phyloP scores from a whole-genome alignment of 2,797 vertebrate species.

The Acestrorhynchus altus region DNA sequence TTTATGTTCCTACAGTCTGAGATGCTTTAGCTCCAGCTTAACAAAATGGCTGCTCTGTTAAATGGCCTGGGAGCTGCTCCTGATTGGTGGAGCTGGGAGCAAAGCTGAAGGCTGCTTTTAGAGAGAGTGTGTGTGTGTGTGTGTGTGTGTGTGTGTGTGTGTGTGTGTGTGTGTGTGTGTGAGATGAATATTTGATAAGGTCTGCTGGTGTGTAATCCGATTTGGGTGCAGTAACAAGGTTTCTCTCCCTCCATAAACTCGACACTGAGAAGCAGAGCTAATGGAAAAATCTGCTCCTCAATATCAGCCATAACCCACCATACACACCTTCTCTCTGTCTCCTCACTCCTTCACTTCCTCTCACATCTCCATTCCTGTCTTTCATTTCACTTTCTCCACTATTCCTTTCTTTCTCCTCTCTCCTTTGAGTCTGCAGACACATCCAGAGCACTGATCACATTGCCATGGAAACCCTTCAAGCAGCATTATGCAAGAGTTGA shows the following conservation, averaged over 20 bases:
- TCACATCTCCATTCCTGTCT: constrained; percentile 45
- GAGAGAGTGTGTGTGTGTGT: constrained; percentile 60
- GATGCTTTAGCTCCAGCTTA: constrained; percentile 16
- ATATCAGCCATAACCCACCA: not conserved
- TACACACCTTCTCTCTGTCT: constrained; percentile 1
- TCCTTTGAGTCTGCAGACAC: no score
- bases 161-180: constrained; percentile 63
- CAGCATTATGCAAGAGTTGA: no score
- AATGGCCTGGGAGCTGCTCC: constrained; percentile 33
- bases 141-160: constrained; percentile 72
- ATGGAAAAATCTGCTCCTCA: not conserved
- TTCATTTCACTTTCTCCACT: not conserved
- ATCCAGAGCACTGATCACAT: no score
- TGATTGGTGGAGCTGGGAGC: constrained; percentile 44
- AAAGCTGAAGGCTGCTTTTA: constrained; percentile 68
- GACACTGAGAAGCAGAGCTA: not conserved
- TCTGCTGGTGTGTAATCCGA: constrained; percentile 82
- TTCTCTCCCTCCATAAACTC: constrained; percentile 59
- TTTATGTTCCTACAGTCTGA: constrained; percentile 5
- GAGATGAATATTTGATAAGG: constrained; percentile 87
- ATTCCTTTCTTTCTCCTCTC: not conserved
- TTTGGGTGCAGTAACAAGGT: constrained; percentile 83
- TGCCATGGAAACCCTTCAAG: no score
- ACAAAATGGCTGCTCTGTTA: constrained; percentile 52
- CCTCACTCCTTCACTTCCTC: no score